Evolutionary conservation across 1,140 invertebrate species (phyloP).

Genomic region (Apis laboriosa): DNA sequence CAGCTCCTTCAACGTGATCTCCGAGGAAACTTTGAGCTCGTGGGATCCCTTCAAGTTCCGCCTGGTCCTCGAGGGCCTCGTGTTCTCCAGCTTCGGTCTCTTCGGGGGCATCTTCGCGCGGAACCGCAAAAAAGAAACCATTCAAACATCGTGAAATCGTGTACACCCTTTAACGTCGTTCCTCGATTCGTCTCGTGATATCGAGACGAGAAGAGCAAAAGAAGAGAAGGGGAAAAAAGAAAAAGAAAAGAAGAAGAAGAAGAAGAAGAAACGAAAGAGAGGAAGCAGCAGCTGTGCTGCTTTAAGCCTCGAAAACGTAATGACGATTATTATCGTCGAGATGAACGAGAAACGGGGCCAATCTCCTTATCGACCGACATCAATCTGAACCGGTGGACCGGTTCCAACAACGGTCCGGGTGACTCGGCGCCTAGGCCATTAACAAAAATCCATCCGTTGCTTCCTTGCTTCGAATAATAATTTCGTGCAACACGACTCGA

Average conservation of each 20-base stretch:
- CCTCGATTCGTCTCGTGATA: not conserved
- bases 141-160: not conserved
- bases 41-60: conserved; percentile 78
- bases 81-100: conserved; percentile 67
- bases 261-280: conserved; percentile 24
- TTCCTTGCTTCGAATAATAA: conserved; percentile 9
- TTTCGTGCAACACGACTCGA: not conserved
- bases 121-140: not conserved
- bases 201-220: not conserved
- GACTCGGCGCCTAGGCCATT: conserved; percentile 63
- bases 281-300: conserved; percentile 25
- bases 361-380: conserved; percentile 70
- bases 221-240: conserved; percentile 1
- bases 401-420: conserved; percentile 52
- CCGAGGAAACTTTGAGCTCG: conserved; percentile 77
- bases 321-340: conserved; percentile 72
- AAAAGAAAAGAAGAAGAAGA: not conserved
- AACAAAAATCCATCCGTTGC: conserved; percentile 54
- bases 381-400: conserved; percentile 63
- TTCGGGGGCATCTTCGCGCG: conserved; percentile 64
- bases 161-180: too few species aligned
- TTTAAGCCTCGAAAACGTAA: conserved; percentile 55
- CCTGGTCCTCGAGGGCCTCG: conserved; percentile 73
- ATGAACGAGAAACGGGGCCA: conserved; percentile 64
- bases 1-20: conserved; percentile 77